Percentiles rank a stretch among this genome's conserved stretches.
phyloP scores from a whole-genome alignment of 2,888 invertebrate genomes.

The Alsophila aescularia region DNA sequence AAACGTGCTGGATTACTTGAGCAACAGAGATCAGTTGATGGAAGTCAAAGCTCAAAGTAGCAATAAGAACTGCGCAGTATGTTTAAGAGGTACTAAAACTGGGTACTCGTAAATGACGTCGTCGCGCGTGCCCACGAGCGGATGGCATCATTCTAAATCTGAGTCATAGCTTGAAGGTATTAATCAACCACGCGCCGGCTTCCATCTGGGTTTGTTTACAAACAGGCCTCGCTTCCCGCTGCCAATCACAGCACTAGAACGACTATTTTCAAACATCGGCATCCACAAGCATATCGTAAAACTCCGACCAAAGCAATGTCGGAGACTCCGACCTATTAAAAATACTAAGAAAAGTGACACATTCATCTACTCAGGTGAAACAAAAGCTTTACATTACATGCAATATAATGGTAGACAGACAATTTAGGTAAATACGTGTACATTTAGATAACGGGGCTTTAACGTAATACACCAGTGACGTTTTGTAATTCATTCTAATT shows the following conservation, averaged over 20 bases:
- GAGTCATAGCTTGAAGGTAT: slow-evolving; percentile 52
- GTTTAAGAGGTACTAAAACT: slow-evolving; percentile 30
- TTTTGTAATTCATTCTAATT: slow-evolving; percentile 73
- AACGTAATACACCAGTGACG: slow-evolving; percentile 46
- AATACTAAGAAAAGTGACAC: not conserved
- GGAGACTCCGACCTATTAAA: not conserved
- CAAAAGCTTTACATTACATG: slow-evolving; percentile 2
- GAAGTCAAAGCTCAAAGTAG: slow-evolving; percentile 34
- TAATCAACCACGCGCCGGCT: slow-evolving; percentile 34
- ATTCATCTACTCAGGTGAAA: not conserved
- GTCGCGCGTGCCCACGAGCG: slow-evolving; percentile 46
- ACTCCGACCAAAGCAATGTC: slow-evolving; percentile 1
- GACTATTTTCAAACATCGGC: slow-evolving; percentile 17
- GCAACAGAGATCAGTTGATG: slow-evolving; percentile 34
- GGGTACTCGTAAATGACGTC: no score
- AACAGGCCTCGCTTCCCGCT: slow-evolving; percentile 45
- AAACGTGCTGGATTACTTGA: slow-evolving; percentile 25
- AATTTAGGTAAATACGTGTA: slow-evolving; percentile 10
- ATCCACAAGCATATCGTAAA: not conserved
- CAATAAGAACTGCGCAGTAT: slow-evolving; percentile 47
- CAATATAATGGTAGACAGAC: slow-evolving; percentile 7
- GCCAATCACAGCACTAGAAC: slow-evolving; percentile 15
- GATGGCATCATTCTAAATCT: slow-evolving; percentile 67
- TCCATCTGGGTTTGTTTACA: slow-evolving; percentile 63
- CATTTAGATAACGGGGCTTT: slow-evolving; percentile 26